A percentile compares a stretch with the other conserved stretches of the same genome.
Conservation (phyloP, 1,140 invertebrate species). For the Ctenoplectra terminalis region DNA sequence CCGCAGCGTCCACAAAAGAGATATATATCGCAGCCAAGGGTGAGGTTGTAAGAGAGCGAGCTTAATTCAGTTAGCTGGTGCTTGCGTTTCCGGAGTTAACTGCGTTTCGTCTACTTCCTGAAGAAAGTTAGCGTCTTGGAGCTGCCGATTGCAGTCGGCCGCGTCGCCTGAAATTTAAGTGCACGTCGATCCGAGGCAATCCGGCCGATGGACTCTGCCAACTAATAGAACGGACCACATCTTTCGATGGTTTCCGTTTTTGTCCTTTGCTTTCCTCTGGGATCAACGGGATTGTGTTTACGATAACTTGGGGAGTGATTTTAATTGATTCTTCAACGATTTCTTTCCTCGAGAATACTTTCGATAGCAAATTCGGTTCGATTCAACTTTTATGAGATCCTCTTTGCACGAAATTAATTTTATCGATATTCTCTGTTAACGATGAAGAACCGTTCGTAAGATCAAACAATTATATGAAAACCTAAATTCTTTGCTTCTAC, state of each 20-base stretch:
- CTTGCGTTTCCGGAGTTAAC: conserved; percentile 57
- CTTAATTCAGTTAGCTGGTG: conserved; percentile 61
- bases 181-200: conserved; percentile 40
- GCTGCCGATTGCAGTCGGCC: conserved; percentile 47
- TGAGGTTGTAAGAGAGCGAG: conserved; percentile 29
- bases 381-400: no score
- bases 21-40: conserved; percentile 15
- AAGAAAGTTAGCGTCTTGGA: conserved; percentile 41
- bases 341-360: no score
- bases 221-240: conserved; percentile 21
- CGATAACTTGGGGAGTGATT: not conserved
- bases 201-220: conserved; percentile 28
- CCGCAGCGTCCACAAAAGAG: not conserved
- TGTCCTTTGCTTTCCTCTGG: no score
- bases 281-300: not conserved
- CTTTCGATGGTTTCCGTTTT: not conserved
- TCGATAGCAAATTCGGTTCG: no score
- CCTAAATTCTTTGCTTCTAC: no score
- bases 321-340: not conserved
- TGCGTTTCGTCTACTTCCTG: conserved; percentile 51
- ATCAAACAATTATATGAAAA: no score
- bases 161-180: conserved; percentile 30
- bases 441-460: no score
- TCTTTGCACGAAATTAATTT: no score
- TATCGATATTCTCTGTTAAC: no score